Base-by-base conservation (phyloP, 2,797 vertebrate species). In the Odontamblyopus lacepedii region DNA sequence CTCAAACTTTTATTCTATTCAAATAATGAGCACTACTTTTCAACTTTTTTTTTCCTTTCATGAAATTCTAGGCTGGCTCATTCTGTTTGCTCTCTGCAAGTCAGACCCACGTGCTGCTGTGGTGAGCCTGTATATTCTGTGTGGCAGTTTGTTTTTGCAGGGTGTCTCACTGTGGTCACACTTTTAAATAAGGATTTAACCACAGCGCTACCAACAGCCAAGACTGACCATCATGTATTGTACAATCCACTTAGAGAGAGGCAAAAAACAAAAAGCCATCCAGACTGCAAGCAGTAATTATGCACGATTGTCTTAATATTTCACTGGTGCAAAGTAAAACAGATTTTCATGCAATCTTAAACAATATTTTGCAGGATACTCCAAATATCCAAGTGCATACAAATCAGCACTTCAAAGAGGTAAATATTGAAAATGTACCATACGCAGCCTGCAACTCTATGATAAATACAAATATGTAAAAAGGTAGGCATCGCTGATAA, bases 141-240 rank as follows among this genome's bases (percentile, higher is more conserved):
- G 41, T 59, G 68, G 61, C 51, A 69, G 70, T 80, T 59, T 85
- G 12, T 78, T 73, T 78, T 55, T 57, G 30, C 67, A 69, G 38
- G 38, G 62, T 41, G 38, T 83, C 44, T 83, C 73, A 71, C 77
- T 82, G 78, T 86, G 85, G 75, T 87, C 85, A 51, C 72, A 56
- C 8, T 77, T 87, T 78, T 78, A 74, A 79, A 81, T 80, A 79
- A 83, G 63, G 53, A 78, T 79, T 76, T 70, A 78, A 85, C 78
- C 85, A 75, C 82, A 67, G 71, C 81, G 76, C 80, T 78, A 78
- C 76, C 63, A 57, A 64, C 70, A 87, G 80, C 78, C 80, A 80
- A 85, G 71, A 91, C 90, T 88, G 78, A 84, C 80, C 74, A 76
- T 79, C 78, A 85, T 73, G 78, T 88, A 75, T 90, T 88, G 87